phyloP scores from a whole-genome alignment of 1,140 invertebrate species.

The Microplitis demolitor region DNA sequence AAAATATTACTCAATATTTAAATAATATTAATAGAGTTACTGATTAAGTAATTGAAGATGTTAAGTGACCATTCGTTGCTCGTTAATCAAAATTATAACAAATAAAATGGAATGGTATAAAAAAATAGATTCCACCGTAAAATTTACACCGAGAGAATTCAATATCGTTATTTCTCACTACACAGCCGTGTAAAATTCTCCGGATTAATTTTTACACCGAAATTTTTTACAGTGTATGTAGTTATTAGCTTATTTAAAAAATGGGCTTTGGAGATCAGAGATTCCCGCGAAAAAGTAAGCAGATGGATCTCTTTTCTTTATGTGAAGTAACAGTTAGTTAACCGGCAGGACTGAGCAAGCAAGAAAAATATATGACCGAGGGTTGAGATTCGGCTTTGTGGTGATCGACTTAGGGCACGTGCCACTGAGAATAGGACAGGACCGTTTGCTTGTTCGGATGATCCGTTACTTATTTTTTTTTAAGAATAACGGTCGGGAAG shows the following conservation, averaged over 20 bases:
- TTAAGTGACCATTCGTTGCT: no score
- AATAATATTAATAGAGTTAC: no score
- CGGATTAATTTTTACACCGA: no score
- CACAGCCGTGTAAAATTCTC: no score
- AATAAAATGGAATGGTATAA: no score
- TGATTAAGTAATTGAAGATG: no score
- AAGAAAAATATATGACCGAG: constrained; percentile 1
- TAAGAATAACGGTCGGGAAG: constrained; percentile 8
- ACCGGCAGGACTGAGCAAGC: neutral
- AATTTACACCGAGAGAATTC: no score
- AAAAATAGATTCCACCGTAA: no score
- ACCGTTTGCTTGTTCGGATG: constrained; percentile 8
- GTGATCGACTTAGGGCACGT: constrained; percentile 3
- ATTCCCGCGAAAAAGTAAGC: constrained; percentile 7
- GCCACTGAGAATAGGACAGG: constrained; percentile 12
- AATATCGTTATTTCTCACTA: no score
- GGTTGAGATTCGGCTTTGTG: constrained; percentile 9
- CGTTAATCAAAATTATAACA: no score
- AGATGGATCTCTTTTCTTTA: constrained; percentile 4
- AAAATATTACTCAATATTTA: no score
- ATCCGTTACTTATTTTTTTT: neutral
- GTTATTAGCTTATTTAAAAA: neutral
- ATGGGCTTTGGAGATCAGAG: neutral
- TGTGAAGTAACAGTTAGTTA: neutral
- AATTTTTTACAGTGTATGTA: no score